Evolutionary conservation across 2,113 vertebrate species (phyloP), one percentile per base, ranked within the genome.

Genomic region (Semnopithecus entellus): DNA sequence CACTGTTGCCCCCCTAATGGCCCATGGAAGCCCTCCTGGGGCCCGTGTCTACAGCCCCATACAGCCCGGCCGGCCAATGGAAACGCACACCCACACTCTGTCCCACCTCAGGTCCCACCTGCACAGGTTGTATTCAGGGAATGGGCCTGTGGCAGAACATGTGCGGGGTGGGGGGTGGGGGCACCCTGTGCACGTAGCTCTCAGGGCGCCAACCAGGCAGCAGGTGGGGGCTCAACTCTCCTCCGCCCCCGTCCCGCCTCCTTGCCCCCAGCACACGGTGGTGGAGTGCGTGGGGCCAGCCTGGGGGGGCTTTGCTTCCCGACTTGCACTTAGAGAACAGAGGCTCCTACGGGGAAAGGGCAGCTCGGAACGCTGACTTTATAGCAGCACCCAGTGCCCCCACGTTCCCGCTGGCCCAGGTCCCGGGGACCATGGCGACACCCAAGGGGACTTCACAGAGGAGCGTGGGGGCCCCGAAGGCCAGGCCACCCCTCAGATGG

Each of bases 401-500:
- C 12, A 23, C 73, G 32, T 43, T 48, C 50, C 22, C 1, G 2
- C 35, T 20, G 13, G 23, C 13, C 70, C 73, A 40, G 8, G n/a
- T 17, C 25, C 75, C 10, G 5, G 48, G 7, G 38, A 82, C 11
- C 68, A 70, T 17, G 35, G n/a, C 0, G 3, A 35, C 68, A 70
- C 35, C 30, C 30, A 68, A 8, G 66, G 8, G 66, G 3, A 32
- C 66, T 68, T 35, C 7, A 20, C 40, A 3, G 27, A 14, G 22
- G 8, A 23, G 27, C 11, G 0, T 5, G 2, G 84, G 30, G 23
- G 18, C 32, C 30, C 48, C 11, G 70, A 20, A 9, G 20, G 48
- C 22, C 10, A 27, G 57, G 48, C 68, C 9, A 32, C 22, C 25
- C 61, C 40, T 8, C 7, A 0, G 64, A 27, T 0, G 10, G 0